Conservation (phyloP, 30 jellyfish, hydroid and myxozoan species). For the Aurelia sp. region DNA sequence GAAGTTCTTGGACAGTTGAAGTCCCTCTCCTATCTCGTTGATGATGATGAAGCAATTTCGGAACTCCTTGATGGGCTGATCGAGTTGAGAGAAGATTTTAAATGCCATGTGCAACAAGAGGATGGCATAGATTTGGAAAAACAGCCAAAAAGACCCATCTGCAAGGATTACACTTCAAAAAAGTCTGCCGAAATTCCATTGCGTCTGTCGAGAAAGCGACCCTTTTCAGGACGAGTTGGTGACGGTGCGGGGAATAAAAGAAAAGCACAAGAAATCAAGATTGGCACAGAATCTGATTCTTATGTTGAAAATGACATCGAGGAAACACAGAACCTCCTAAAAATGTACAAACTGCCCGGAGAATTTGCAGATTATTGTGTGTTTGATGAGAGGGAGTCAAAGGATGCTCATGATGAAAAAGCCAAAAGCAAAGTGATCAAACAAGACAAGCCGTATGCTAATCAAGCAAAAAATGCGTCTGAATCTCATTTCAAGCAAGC, state of each 20-base stretch:
- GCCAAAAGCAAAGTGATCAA: too few relatives aligned
- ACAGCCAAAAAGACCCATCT: not conserved
- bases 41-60: not conserved
- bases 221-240: conserved; percentile 9
- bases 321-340: not conserved
- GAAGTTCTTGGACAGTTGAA: not conserved
- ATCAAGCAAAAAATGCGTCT: too few relatives aligned
- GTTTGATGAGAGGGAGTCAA: too few relatives aligned
- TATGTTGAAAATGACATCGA: not conserved
- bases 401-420: too few relatives aligned
- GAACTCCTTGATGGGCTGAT: conserved; percentile 1
- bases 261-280: not conserved
- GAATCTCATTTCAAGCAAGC: too few relatives aligned
- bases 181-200: not conserved
- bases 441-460: too few relatives aligned
- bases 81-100: conserved; percentile 7
- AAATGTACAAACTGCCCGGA: not conserved
- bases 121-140: not conserved
- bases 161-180: not conserved
- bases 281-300: not conserved
- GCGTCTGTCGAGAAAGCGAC: not conserved
- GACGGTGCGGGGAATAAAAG: not conserved
- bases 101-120: not conserved
- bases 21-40: not conserved
- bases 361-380: not conserved